Evolutionary conservation across 2,888 invertebrate species (phyloP).

Genomic region (Philaethria dido): DNA sequence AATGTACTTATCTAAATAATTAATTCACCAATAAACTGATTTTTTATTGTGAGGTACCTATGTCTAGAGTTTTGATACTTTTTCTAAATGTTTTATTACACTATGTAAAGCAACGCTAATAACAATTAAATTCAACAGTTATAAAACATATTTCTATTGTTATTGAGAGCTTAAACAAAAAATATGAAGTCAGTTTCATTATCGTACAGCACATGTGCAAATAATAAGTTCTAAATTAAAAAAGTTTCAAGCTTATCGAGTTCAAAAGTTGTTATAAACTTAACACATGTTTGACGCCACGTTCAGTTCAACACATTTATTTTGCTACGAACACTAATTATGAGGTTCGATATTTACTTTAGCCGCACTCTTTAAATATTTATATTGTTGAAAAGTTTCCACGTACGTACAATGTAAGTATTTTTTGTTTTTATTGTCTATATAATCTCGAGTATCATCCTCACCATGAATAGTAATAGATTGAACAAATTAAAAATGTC

Average conservation of each 20-base stretch:
- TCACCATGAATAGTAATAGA: background rate
- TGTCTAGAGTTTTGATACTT: too few relatives aligned
- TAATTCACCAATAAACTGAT: too few relatives aligned
- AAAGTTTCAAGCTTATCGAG: slow-evolving; percentile 36
- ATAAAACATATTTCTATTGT: background rate
- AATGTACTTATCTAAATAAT: too few relatives aligned
- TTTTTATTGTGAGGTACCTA: too few relatives aligned
- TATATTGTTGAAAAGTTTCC: slow-evolving; percentile 7
- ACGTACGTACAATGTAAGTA: background rate
- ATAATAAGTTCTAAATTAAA: slow-evolving; percentile 41
- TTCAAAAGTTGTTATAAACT: slow-evolving; percentile 35
- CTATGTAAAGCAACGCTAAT: too few relatives aligned
- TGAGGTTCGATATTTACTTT: slow-evolving; percentile 8
- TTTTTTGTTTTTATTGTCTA: background rate
- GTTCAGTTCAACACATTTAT: slow-evolving; percentile 13
- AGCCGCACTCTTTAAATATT: background rate
- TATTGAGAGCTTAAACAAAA: background rate
- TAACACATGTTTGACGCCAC: slow-evolving; percentile 33
- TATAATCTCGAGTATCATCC: background rate
- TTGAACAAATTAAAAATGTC: too few relatives aligned
- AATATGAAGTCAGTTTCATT: slow-evolving; percentile 6
- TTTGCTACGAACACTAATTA: slow-evolving; percentile 24
- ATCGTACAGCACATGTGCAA: slow-evolving; percentile 22
- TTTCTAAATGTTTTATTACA: too few relatives aligned
- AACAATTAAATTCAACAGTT: too few relatives aligned